These are phyloP conservation scores for Gadus chalcogrammus DNA, from an alignment of 2,113 vertebrate genomes.

Conservation along the genomic window DNA sequence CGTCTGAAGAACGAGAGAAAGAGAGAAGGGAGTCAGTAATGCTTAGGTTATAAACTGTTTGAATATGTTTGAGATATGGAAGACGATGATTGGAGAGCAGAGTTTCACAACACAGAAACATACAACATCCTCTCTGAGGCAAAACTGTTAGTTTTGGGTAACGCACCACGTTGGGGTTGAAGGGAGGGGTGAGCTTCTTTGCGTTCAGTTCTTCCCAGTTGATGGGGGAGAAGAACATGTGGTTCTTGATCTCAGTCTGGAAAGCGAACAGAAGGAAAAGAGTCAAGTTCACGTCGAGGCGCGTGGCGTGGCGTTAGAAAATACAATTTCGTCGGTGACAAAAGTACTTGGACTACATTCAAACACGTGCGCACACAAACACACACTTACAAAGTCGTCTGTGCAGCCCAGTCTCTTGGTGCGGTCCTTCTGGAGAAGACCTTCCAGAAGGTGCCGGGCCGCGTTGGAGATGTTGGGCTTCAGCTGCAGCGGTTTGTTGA, in stretches of 20 bases:
- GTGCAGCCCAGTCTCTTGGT: slow-evolving; percentile 91
- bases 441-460: slow-evolving; percentile 90
- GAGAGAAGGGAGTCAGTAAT: neutral
- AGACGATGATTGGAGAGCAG: slow-evolving; percentile 27
- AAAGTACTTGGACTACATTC: neutral
- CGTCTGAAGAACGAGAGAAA: slow-evolving; percentile 68
- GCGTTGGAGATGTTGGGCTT: slow-evolving; percentile 99
- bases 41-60: too few relatives aligned
- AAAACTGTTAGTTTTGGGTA: neutral
- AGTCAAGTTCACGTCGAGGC: neutral
- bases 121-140: neutral
- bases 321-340: neutral
- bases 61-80: slow-evolving; percentile 14
- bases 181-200: slow-evolving; percentile 98
- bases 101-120: too few relatives aligned
- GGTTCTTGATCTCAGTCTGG: slow-evolving; percentile 97
- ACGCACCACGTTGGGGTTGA: slow-evolving; percentile 98
- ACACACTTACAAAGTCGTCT: slow-evolving; percentile 92
- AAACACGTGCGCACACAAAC: neutral
- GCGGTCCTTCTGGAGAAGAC: slow-evolving; percentile 92
- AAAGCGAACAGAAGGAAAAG: slow-evolving; percentile 33
- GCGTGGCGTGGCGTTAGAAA: slow-evolving; percentile 12
- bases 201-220: slow-evolving; percentile 99
- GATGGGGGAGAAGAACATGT: slow-evolving; percentile 97
- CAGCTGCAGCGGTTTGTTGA: slow-evolving; percentile 96